Percentiles rank a stretch among this genome's conserved stretches.
These are phyloP conservation scores for Thera obeliscata DNA, from an alignment of 2,888 invertebrate species.

Conservation along the genomic window DNA sequence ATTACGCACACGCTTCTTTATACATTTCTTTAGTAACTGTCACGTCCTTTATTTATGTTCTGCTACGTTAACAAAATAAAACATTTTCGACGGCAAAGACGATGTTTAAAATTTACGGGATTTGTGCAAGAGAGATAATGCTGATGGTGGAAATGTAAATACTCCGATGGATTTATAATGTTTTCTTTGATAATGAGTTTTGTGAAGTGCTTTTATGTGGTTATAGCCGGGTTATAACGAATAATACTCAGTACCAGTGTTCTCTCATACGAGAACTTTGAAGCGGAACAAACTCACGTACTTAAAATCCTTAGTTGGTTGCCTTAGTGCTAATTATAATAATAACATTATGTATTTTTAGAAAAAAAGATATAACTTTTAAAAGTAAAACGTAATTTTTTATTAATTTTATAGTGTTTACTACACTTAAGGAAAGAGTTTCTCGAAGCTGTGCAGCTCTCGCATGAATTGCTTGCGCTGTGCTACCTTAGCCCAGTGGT, in stretches of 20 bases:
- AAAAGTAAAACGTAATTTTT: too few species aligned
- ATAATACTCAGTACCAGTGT: too few species aligned
- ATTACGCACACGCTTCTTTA: constrained; percentile 70
- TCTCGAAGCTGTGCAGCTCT: constrained; percentile 86
- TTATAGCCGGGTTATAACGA: neutral
- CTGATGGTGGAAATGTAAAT: constrained; percentile 21
- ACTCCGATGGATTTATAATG: constrained; percentile 23
- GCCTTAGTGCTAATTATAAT: too few species aligned
- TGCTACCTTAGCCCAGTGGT: constrained; percentile 77
- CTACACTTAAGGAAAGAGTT: too few species aligned
- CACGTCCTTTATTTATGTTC: constrained; percentile 62
- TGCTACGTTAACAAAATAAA: constrained; percentile 58
- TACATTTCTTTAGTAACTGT: constrained; percentile 66
- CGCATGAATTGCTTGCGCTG: constrained; percentile 85
- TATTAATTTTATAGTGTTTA: too few species aligned
- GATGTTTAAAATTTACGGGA: neutral
- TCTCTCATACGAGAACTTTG: neutral
- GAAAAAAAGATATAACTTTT: too few species aligned
- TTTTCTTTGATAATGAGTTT: constrained; percentile 19
- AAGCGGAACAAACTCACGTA: neutral
- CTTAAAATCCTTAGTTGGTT: too few species aligned
- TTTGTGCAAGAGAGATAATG: constrained; percentile 31
- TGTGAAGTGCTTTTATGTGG: neutral
- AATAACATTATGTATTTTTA: too few species aligned
- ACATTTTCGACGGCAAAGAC: constrained; percentile 31